These are phyloP conservation scores for Petrocephalus schoutedeni DNA, from an alignment of 2,797 vertebrate species.

Conservation along the genomic window DNA sequence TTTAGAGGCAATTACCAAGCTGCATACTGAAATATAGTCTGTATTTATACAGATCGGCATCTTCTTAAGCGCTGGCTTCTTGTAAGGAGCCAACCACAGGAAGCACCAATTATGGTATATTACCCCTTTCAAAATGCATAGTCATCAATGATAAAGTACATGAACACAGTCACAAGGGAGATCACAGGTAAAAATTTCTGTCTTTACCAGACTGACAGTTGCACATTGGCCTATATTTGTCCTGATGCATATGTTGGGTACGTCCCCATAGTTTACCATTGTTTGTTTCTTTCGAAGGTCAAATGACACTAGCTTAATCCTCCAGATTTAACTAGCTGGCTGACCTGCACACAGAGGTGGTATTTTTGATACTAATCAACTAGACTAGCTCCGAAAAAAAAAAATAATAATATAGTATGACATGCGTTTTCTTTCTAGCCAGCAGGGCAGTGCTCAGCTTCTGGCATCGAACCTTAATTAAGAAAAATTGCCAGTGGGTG, in stretches of 20 bases:
- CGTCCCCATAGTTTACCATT: background rate
- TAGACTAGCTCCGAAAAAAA: background rate
- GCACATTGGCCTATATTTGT: too few relatives aligned
- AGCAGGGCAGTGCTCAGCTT: background rate
- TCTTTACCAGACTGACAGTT: too few relatives aligned
- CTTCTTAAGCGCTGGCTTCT: background rate
- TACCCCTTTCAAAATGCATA: background rate
- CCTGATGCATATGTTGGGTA: background rate
- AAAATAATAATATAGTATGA: background rate
- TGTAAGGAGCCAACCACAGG: too few relatives aligned
- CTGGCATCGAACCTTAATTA: background rate
- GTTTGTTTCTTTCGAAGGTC: background rate
- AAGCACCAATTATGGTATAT: too few relatives aligned
- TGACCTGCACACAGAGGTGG: background rate
- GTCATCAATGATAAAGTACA: background rate
- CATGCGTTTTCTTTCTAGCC: background rate
- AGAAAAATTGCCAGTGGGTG: background rate
- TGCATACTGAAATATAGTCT: background rate
- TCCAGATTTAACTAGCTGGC: background rate
- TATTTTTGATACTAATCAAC: background rate
- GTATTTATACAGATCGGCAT: background rate
- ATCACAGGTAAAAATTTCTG: background rate
- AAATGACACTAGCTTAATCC: background rate
- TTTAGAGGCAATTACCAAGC: background rate
- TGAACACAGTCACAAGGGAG: background rate